A percentile compares a stretch with the other conserved stretches of the same genome.
Evolutionary conservation across 2,888 invertebrate species (phyloP).

Genomic region (Tubulanus polymorphus): DNA sequence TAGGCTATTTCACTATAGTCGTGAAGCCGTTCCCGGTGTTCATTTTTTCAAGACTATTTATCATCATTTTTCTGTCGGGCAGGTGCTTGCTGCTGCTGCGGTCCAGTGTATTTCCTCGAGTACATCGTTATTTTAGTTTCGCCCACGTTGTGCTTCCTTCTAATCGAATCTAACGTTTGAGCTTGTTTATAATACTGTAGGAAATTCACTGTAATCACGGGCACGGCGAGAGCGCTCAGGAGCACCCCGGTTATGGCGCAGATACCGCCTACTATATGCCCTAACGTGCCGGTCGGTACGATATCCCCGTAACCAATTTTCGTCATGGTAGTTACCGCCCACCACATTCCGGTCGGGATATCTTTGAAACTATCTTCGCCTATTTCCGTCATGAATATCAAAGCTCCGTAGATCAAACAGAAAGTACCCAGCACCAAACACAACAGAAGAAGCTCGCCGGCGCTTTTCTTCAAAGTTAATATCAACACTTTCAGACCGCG

Average conservation of each 20-base stretch:
- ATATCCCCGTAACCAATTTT: constrained; percentile 14
- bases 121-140: neutral
- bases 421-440: constrained; percentile 24
- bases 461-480: constrained; percentile 7
- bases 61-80: no score
- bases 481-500: constrained; percentile 7
- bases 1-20: no score
- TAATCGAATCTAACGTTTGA: neutral
- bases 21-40: no score
- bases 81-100: no score
- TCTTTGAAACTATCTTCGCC: constrained; percentile 21
- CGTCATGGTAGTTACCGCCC: constrained; percentile 26
- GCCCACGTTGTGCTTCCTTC: neutral
- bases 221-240: constrained; percentile 8
- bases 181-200: constrained; percentile 8
- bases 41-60: no score
- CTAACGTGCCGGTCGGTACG: constrained; percentile 1
- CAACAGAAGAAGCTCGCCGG: constrained; percentile 14
- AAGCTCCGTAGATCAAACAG: constrained; percentile 17
- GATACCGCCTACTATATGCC: constrained; percentile 5
- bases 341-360: constrained; percentile 38
- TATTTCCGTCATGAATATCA: constrained; percentile 22
- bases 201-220: constrained; percentile 11
- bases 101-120: no score
- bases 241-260: constrained; percentile 10